Percentiles rank a stretch among this genome's conserved stretches.
Evolutionary conservation across 2,113 vertebrate species (phyloP).

Genomic region (Pteropus alecto): DNA sequence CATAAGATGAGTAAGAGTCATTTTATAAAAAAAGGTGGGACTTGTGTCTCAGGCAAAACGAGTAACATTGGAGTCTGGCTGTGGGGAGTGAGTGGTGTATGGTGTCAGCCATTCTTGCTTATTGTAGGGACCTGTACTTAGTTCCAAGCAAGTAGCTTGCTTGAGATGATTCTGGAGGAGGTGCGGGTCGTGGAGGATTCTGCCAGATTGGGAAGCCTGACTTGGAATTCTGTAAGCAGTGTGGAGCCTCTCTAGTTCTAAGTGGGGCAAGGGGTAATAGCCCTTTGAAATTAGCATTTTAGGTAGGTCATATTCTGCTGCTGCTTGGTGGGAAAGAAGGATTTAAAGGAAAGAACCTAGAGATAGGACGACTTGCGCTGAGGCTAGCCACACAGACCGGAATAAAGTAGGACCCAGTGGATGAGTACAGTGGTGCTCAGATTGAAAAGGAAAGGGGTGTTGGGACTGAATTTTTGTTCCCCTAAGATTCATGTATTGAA

Average conservation of each 20-base stretch:
- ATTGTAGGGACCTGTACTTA: rapidly evolving
- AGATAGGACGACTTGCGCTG: neutral
- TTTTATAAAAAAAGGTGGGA: neutral
- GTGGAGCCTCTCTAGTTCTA: neutral
- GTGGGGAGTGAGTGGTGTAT: neutral
- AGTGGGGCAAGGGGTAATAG: neutral
- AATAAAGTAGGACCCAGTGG: neutral
- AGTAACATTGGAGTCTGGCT: too few species aligned
- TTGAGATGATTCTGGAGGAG: neutral
- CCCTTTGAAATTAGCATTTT: neutral
- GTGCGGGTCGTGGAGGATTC: neutral
- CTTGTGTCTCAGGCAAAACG: neutral
- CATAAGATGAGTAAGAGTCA: neutral
- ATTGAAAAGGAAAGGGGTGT: neutral
- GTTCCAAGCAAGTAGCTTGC: neutral
- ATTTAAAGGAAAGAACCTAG: neutral
- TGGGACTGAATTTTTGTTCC: too few species aligned
- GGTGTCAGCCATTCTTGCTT: neutral
- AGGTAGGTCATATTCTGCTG: neutral
- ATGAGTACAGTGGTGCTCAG: neutral
- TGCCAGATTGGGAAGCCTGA: neutral
- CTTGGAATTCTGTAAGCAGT: neutral
- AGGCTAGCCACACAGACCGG: neutral
- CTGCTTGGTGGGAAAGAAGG: neutral
- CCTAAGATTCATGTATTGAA: too few species aligned